phyloP scores from a whole-genome alignment of 2,888 invertebrate species.

The Colletes collaris region DNA sequence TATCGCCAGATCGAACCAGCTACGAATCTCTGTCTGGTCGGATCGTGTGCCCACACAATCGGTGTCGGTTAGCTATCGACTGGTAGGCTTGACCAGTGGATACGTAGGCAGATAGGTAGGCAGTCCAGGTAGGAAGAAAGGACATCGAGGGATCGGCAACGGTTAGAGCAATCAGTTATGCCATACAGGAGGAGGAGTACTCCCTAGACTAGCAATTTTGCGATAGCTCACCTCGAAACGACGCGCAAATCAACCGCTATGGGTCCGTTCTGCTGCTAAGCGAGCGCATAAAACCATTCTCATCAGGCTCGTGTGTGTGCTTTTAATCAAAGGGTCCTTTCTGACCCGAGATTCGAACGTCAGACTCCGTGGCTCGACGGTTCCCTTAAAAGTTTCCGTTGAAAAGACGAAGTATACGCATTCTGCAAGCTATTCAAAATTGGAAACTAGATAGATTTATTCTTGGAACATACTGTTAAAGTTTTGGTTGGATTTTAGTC shows the following conservation, averaged over 20 bases:
- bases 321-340: too few relatives aligned
- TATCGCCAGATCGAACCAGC: slow-evolving; percentile 16
- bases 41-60: slow-evolving; percentile 33
- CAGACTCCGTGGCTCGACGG: too few relatives aligned
- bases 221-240: slow-evolving; percentile 53
- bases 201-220: slow-evolving; percentile 36
- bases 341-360: too few relatives aligned
- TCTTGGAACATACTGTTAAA: too few relatives aligned
- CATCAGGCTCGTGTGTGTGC: too few relatives aligned
- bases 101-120: slow-evolving; percentile 39
- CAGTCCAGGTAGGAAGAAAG: slow-evolving; percentile 53
- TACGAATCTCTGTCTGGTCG: slow-evolving; percentile 23
- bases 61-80: slow-evolving; percentile 12
- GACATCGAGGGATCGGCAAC: slow-evolving; percentile 54
- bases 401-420: too few relatives aligned
- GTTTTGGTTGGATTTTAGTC: too few relatives aligned
- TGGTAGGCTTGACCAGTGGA: slow-evolving; percentile 7
- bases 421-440: too few relatives aligned
- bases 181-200: slow-evolving; percentile 17
- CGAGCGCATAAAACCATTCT: not conserved
- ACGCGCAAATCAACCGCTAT: slow-evolving; percentile 56
- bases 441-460: too few relatives aligned
- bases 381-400: too few relatives aligned
- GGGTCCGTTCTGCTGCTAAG: slow-evolving; percentile 15
- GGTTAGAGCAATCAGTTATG: slow-evolving; percentile 64